phyloP scores from a whole-genome alignment of 2,113 vertebrate genomes.

The Vanacampus margaritifer region DNA sequence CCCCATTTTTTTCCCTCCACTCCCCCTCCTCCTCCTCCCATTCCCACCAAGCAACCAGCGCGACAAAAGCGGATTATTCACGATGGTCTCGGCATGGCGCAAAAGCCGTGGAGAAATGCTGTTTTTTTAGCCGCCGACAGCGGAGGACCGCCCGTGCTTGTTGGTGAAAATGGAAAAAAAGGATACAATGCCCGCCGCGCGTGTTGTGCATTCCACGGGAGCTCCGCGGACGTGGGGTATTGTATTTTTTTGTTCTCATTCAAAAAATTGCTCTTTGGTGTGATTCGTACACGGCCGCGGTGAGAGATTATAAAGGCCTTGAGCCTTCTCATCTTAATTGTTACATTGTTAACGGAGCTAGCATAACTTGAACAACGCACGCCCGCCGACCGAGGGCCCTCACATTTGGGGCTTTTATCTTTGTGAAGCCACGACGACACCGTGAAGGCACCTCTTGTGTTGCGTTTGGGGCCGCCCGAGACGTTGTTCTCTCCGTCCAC shows the following conservation, averaged over 20 bases:
- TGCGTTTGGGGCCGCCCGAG: slow-evolving; percentile 35
- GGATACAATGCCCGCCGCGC: slow-evolving; percentile 67
- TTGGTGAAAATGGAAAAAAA: slow-evolving; percentile 62
- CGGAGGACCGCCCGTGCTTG: slow-evolving; percentile 68
- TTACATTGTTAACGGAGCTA: slow-evolving; percentile 68
- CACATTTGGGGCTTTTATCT: neutral
- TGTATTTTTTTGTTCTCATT: slow-evolving; percentile 46
- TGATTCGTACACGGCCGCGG: slow-evolving; percentile 48
- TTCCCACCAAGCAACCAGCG: slow-evolving; percentile 17
- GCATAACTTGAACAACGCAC: slow-evolving; percentile 60
- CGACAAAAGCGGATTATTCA: slow-evolving; percentile 65
- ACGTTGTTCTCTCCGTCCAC: slow-evolving; percentile 67
- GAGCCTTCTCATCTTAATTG: slow-evolving; percentile 60
- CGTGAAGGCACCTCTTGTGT: slow-evolving; percentile 7
- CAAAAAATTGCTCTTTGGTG: slow-evolving; percentile 27
- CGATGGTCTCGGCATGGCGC: slow-evolving; percentile 62
- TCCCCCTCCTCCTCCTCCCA: neutral
- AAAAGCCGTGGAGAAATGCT: slow-evolving; percentile 67
- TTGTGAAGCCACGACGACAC: neutral
- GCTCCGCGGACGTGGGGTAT: slow-evolving; percentile 55
- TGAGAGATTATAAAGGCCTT: slow-evolving; percentile 37
- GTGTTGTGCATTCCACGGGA: slow-evolving; percentile 66
- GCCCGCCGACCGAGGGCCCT: slow-evolving; percentile 32
- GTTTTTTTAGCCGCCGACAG: slow-evolving; percentile 62
- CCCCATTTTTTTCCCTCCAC: slow-evolving; percentile 20